Percentiles rank a stretch among this genome's conserved stretches.
These are phyloP conservation scores for Notocelia uddmanniana DNA, from an alignment of 2,888 invertebrate species.

Conservation along the genomic window DNA sequence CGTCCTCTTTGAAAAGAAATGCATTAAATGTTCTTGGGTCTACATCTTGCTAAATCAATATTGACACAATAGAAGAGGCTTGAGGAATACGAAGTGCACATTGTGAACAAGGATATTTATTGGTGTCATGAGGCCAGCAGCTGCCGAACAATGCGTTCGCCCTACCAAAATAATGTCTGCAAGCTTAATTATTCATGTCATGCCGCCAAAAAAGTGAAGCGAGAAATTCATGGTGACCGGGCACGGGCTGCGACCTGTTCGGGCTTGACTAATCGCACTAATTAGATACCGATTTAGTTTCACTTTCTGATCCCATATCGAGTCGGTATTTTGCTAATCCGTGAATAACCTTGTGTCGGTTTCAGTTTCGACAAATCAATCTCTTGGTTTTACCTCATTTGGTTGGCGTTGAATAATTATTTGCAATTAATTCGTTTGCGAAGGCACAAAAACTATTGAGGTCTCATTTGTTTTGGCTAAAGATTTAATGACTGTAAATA, in stretches of 20 bases:
- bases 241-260: constrained; percentile 65
- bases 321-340: constrained; percentile 60
- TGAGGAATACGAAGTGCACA: constrained; percentile 45
- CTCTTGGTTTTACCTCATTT: constrained; percentile 48
- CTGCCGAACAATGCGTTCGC: constrained; percentile 65
- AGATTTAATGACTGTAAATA: constrained; percentile 71
- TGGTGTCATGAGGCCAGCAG: constrained; percentile 74
- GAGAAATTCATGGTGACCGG: constrained; percentile 66
- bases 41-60: constrained; percentile 57
- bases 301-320: constrained; percentile 70
- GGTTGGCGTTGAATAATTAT: constrained; percentile 52
- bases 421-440: constrained; percentile 56
- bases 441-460: constrained; percentile 53
- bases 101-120: constrained; percentile 66
- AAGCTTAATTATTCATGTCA: constrained; percentile 74
- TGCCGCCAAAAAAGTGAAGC: constrained; percentile 69
- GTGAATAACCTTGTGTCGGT: constrained; percentile 67
- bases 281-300: constrained; percentile 73
- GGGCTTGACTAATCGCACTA: constrained; percentile 69
- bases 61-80: constrained; percentile 54
- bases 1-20: constrained; percentile 21
- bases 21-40: constrained; percentile 49
- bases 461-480: constrained; percentile 63
- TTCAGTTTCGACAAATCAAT: constrained; percentile 58
- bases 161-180: constrained; percentile 58